These are phyloP conservation scores for Lacerta agilis DNA, from an alignment of 2,797 vertebrate species.

Conservation along the genomic window DNA sequence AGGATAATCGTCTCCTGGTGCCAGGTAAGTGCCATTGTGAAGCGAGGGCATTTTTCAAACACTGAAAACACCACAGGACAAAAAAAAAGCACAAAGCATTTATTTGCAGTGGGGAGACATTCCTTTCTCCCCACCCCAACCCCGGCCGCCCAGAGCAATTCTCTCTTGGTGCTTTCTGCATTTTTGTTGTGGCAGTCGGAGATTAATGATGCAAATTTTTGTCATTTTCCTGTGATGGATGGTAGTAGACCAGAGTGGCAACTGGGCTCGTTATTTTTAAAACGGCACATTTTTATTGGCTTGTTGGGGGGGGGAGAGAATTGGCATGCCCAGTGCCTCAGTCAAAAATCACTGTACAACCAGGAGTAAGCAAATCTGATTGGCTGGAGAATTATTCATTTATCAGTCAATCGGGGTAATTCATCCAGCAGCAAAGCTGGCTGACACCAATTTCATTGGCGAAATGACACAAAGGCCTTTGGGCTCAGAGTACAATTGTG, in stretches of 20 bases:
- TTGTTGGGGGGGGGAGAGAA: neutral
- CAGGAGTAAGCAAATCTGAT: neutral
- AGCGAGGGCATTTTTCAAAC: constrained; percentile 50
- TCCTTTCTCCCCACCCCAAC: constrained; percentile 43
- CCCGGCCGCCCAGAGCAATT: constrained; percentile 45
- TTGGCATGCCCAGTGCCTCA: constrained; percentile 22
- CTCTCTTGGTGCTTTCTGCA: constrained; percentile 67
- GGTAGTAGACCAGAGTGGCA: constrained; percentile 48
- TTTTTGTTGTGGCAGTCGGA: constrained; percentile 40
- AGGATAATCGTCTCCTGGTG: neutral
- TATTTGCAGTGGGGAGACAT: constrained; percentile 67
- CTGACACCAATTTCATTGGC: neutral
- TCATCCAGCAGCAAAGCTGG: neutral
- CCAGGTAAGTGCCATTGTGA: constrained; percentile 42
- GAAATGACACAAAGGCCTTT: neutral
- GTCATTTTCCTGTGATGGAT: constrained; percentile 59
- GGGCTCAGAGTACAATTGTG: neutral
- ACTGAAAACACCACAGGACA: constrained; percentile 39
- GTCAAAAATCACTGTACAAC: constrained; percentile 18
- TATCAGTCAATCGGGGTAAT: neutral
- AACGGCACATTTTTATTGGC: constrained; percentile 37
- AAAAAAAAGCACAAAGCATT: constrained; percentile 47
- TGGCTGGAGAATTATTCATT: neutral
- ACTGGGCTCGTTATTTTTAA: constrained; percentile 43
- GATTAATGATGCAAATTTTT: constrained; percentile 67